Conservation (phyloP, 2,797 vertebrate genomes). For the Todus mexicanus region DNA sequence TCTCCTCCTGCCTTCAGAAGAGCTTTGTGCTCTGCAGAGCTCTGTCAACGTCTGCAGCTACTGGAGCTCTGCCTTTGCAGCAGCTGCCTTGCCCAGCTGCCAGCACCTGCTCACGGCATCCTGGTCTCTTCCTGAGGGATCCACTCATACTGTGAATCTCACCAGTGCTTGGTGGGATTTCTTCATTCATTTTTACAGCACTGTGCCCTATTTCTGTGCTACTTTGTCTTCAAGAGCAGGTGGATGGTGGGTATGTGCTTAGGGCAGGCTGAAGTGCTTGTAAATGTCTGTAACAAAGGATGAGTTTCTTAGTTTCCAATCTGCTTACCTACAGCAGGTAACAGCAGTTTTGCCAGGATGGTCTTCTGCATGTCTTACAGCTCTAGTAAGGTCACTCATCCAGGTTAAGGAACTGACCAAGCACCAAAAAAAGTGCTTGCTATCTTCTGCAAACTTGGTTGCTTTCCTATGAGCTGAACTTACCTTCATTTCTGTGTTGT, state of each 20-base stretch:
- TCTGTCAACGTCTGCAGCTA: neutral
- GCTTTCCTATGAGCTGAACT: neutral
- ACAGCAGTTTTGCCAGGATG: neutral
- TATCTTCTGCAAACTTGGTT: neutral
- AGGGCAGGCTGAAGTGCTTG: neutral
- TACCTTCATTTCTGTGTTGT: neutral
- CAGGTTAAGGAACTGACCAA: neutral
- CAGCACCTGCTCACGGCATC: neutral
- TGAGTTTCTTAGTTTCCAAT: neutral
- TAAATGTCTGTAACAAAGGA: neutral
- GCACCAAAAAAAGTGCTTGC: neutral
- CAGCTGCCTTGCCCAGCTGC: neutral
- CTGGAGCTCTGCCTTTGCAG: slow-evolving; percentile 10
- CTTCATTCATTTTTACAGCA: fast-evolving
- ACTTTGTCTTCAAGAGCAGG: neutral
- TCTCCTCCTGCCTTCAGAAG: neutral
- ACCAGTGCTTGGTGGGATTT: neutral
- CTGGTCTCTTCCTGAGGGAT: neutral
- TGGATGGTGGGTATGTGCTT: fast-evolving
- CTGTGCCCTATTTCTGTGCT: neutral
- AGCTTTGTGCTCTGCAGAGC: slow-evolving; percentile 14
- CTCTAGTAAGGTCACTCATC: neutral
- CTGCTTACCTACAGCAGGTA: neutral
- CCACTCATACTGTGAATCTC: fast-evolving
- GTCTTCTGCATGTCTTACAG: neutral